A percentile compares a stretch with the other conserved stretches of the same genome.
Conservation (phyloP, 2,888 invertebrate species). For the Smittia aterrima region DNA sequence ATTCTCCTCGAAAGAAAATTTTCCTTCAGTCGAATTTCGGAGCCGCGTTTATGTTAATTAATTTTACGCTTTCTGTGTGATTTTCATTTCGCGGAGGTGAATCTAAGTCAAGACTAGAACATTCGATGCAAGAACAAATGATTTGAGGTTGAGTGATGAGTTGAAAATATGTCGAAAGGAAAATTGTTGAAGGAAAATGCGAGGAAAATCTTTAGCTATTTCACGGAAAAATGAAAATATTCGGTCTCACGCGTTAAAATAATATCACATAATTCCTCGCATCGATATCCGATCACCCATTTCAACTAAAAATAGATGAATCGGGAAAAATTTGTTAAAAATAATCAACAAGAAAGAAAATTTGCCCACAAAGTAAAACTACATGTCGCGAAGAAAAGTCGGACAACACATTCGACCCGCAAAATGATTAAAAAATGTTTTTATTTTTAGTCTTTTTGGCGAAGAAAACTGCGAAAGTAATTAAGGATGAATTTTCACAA, state of each 20-base stretch:
- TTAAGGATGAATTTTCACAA: not conserved
- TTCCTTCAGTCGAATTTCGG: constrained; percentile 36
- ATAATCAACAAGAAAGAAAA: not conserved
- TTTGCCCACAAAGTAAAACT: not conserved
- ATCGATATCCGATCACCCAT: not conserved
- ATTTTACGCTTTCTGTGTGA: not conserved
- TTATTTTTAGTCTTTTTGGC: not conserved
- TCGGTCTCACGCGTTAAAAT: not conserved
- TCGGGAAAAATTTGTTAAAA: not conserved
- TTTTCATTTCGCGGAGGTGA: not conserved
- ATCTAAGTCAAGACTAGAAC: not conserved
- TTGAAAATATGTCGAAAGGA: not conserved
- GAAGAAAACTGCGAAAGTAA: not conserved
- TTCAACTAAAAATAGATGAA: constrained; percentile 7
- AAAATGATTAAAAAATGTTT: constrained; percentile 3
- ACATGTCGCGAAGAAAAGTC: not conserved
- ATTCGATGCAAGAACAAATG: not conserved
- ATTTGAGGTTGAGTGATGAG: not conserved
- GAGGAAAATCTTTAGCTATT: not conserved
- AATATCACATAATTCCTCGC: not conserved
- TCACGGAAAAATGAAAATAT: not conserved
- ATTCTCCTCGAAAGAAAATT: constrained; percentile 22
- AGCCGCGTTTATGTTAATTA: constrained; percentile 22
- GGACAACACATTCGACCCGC: constrained; percentile 2
- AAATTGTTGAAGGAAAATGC: not conserved